Conservation (phyloP, 2,113 vertebrate species). For the Notothenia rossii region DNA sequence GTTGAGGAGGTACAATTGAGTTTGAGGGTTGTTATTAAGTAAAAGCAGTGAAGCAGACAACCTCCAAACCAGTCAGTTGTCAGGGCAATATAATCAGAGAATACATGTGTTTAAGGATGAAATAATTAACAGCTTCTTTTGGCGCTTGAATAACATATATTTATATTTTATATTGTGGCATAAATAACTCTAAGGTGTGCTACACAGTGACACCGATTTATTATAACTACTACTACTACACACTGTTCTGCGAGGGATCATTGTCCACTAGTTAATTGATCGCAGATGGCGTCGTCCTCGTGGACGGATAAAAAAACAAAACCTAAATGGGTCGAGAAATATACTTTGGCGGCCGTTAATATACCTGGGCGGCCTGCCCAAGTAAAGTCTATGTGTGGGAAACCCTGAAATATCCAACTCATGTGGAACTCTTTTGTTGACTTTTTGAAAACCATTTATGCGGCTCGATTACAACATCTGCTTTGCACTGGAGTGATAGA, state of each 20-base stretch:
- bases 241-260: too few relatives aligned
- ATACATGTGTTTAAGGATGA: constrained; percentile 11
- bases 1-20: constrained; percentile 42
- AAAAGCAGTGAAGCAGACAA: constrained; percentile 57
- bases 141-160: not conserved
- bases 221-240: not conserved
- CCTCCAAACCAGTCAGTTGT: constrained; percentile 33
- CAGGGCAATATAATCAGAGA: constrained; percentile 22
- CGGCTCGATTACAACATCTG: not conserved
- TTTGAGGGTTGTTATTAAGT: constrained; percentile 61
- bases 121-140: not conserved
- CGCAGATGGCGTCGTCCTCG: too few relatives aligned
- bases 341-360: too few relatives aligned
- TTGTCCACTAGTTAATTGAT: too few relatives aligned
- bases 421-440: not conserved
- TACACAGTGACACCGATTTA: too few relatives aligned
- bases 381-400: too few relatives aligned
- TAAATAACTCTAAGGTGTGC: not conserved
- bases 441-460: not conserved
- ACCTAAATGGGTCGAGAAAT: too few relatives aligned
- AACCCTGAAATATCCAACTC: not conserved
- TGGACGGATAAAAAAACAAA: too few relatives aligned
- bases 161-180: not conserved
- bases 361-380: too few relatives aligned
- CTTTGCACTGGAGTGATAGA: not conserved